These are phyloP conservation scores for Campoplex capitator DNA, from an alignment of 2,888 invertebrate species.

Conservation along the genomic window DNA sequence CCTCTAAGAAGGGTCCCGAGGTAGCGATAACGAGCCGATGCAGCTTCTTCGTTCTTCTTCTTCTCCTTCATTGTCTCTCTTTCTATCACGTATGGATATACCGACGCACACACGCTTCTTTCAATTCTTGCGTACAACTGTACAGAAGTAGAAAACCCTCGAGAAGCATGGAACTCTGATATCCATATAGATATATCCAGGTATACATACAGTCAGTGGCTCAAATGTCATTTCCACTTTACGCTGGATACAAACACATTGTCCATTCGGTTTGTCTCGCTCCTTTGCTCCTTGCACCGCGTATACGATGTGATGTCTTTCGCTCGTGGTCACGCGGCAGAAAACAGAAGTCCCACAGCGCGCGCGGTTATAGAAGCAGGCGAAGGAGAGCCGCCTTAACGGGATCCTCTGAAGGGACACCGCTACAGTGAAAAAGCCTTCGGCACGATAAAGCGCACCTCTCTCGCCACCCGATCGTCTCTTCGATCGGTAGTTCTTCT, in stretches of 20 bases:
- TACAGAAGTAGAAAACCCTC: conserved; percentile 40
- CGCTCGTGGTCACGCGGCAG: conserved; percentile 69
- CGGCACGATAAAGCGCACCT: conserved; percentile 72
- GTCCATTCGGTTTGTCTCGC: conserved; percentile 71
- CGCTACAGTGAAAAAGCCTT: conserved; percentile 79
- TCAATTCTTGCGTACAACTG: conserved; percentile 38
- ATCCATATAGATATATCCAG: background rate
- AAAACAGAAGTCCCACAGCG: conserved; percentile 69
- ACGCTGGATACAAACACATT: conserved; percentile 77
- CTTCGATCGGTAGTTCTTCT: conserved; percentile 55
- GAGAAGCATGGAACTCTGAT: conserved; percentile 15
- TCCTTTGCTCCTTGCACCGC: conserved; percentile 75
- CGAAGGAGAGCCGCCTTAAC: conserved; percentile 67
- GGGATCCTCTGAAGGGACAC: conserved; percentile 72
- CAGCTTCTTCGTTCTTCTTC: conserved; percentile 44
- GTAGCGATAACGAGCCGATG: conserved; percentile 68
- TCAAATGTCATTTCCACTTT: conserved; percentile 80
- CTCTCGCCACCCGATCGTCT: conserved; percentile 63
- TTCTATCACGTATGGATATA: conserved; percentile 19
- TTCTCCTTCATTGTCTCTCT: background rate
- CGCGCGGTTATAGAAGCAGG: conserved; percentile 71
- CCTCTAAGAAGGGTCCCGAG: conserved; percentile 47
- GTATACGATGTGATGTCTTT: conserved; percentile 47
- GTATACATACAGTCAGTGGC: conserved; percentile 61
- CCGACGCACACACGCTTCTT: conserved; percentile 51